Conservation (phyloP, 2,888 invertebrate species). For the Spilosoma lubricipeda region DNA sequence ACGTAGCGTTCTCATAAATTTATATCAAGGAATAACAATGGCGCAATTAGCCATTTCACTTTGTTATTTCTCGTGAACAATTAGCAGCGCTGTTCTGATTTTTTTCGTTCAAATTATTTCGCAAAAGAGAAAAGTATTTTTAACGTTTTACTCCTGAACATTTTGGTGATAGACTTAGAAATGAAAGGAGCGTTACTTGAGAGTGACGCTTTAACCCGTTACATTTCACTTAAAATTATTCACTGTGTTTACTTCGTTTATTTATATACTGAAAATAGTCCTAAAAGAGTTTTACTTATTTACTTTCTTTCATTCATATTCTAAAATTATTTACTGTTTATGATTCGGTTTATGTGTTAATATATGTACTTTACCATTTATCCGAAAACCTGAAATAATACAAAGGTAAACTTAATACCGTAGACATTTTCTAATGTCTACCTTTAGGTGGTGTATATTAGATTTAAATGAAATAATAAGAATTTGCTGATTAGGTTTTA, state of each 20-base stretch:
- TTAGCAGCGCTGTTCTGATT: background rate
- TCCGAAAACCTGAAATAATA: too few species aligned
- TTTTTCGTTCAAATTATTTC: background rate
- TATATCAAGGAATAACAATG: background rate
- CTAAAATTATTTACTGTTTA: too few species aligned
- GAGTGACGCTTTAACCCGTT: background rate
- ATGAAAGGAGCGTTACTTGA: background rate
- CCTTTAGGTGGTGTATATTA: too few species aligned
- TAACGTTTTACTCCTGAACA: background rate
- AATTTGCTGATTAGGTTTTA: too few species aligned
- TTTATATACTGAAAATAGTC: too few species aligned
- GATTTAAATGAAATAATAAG: too few species aligned
- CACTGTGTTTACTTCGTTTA: background rate
- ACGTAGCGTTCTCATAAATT: background rate
- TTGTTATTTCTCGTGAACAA: conserved; percentile 4
- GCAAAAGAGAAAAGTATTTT: background rate
- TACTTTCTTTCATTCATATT: too few species aligned
- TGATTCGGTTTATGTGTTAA: too few species aligned
- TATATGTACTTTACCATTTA: too few species aligned
- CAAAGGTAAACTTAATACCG: too few species aligned
- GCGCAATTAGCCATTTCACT: background rate
- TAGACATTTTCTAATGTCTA: too few species aligned
- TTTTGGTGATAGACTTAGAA: background rate
- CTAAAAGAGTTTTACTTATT: too few species aligned
- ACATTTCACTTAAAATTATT: background rate